Base-by-base conservation (phyloP, 2,797 vertebrate genomes). In the Trachops cirrhosus region DNA sequence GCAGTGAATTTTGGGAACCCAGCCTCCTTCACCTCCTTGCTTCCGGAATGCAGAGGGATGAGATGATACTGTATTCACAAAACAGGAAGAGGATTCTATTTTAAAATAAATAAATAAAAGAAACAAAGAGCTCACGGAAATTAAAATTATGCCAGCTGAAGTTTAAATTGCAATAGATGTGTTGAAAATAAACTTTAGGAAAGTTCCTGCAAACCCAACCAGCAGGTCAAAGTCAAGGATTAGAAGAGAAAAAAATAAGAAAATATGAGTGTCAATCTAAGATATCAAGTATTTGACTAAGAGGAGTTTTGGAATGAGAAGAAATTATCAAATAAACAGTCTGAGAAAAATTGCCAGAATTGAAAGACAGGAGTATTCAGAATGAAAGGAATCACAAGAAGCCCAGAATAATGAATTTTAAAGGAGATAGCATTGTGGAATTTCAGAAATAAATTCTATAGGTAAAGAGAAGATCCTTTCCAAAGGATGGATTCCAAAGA, bases 401-500 rank as follows among this genome's bases (percentile, higher is more conserved):
- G 83, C 22, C 37, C 46, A 85, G 92, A 88, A 46, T 46, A 74
- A 41, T 46, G 18, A 75, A 79, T 70, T 94, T 94, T 79, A 59
- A 78, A 86, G 93, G 46, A 80, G n/a, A 68, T 0, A 3, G 34
- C 34, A 86, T 12, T 86, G 46, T 44, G 41, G 18, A 77, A 92
- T 44, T 92, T 90, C 75, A 86, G 50, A 95, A 93, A 85, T 84
- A 71, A 82, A 83, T 44, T 74, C 22, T 67, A 79, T 54, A 85
- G 54, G 48, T 75, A 71, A 92, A 92, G 37, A 84, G 67, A 93
- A 79, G 41, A 48, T 37, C 34, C 52, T 89, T 75, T 89, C 34
- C 41, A 85, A 74, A 93, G 37, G 84, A 52, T 84, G 44, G n/a
- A n/a, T n/a, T n/a, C n/a, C n/a, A n/a, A n/a, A n/a, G n/a, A n/a